phyloP scores from a whole-genome alignment of 2,888 invertebrate species.

The Hesperia comma region DNA sequence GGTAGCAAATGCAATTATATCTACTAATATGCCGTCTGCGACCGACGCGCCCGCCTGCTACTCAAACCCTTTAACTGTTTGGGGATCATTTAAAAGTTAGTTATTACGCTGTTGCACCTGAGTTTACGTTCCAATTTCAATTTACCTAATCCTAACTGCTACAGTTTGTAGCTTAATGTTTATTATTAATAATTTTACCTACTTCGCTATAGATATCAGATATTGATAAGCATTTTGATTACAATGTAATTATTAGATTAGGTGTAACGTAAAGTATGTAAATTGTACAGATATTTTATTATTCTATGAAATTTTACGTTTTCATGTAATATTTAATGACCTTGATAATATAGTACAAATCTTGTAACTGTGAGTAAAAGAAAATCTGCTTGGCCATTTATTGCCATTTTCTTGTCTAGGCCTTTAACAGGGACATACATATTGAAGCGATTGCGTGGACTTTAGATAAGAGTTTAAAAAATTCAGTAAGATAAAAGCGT shows the following conservation, averaged over 20 bases:
- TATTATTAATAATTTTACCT: constrained; percentile 22
- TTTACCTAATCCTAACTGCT: constrained; percentile 35
- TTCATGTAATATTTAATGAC: too few relatives aligned
- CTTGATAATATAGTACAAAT: too few relatives aligned
- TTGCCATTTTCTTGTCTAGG: too few relatives aligned
- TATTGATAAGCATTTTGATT: not conserved
- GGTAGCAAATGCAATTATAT: constrained; percentile 81
- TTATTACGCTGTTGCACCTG: constrained; percentile 66
- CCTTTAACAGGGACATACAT: too few relatives aligned
- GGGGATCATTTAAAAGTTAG: constrained; percentile 68
- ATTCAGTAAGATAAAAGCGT: too few relatives aligned
- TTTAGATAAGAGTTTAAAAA: too few relatives aligned
- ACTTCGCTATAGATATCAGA: not conserved
- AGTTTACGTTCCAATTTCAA: constrained; percentile 55
- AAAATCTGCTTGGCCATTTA: too few relatives aligned
- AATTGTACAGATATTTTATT: too few relatives aligned
- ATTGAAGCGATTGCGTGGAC: too few relatives aligned
- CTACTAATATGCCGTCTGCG: constrained; percentile 81
- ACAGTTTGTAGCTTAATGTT: constrained; percentile 32
- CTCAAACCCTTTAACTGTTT: constrained; percentile 72
- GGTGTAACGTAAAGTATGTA: too few relatives aligned
- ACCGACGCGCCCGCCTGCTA: constrained; percentile 56
- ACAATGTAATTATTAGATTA: not conserved
- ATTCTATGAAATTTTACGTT: too few relatives aligned
- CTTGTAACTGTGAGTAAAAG: too few relatives aligned